Base-by-base conservation (phyloP, 2,797 vertebrate species). In the Cirrhinus molitorella region DNA sequence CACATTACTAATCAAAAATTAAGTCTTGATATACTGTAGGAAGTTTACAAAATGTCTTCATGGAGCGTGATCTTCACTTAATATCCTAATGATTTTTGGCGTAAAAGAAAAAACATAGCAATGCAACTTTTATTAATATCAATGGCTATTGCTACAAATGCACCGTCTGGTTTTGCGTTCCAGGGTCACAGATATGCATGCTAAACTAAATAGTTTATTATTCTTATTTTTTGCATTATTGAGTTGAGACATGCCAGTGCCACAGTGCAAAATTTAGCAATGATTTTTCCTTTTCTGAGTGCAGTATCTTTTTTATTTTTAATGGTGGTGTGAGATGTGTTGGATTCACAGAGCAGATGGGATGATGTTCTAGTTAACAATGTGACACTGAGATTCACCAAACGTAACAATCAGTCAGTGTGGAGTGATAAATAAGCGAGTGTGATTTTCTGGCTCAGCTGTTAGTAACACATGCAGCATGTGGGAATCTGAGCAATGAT, bases 401-500 rank as follows among this genome's bases (percentile, higher is more conserved):
- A 34, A n/a, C 11, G 19, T n/a, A 73, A 53, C 47, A 34, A 21
- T 73, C 25, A 21, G 25, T 53, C 49, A 40, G 51, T 13, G 68
- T 72, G 67, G 6, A 43, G n/a, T 3, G 14, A 13, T 51, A 12
- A 51, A 73, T 37, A 17, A 49, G 53, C 10, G 17, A 55, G 47
- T 40, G 53, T 81, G 43, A 37, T 10, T 53, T 28, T 65, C 45
- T 72, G 3, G 34, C 67, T 23, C 40, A 31, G 70, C 68, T 40
- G 43, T 61, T 53, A 16, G 47, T 31, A 74, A 75, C 61, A 53
- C 59, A 28, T 66, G 71, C 75, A 45, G 17, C n/a, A 75, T 55
- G 34, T 63, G 61, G 59, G 80, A 75, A 55, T 83, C 70, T 73
- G 57, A 53, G 70, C 59, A 53, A 21, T 66, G 72, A 81, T 81